Evolutionary conservation across 2,797 vertebrate species (phyloP), one percentile per base, ranked within the genome.

Genomic region (Pseudomugil tenellus): DNA sequence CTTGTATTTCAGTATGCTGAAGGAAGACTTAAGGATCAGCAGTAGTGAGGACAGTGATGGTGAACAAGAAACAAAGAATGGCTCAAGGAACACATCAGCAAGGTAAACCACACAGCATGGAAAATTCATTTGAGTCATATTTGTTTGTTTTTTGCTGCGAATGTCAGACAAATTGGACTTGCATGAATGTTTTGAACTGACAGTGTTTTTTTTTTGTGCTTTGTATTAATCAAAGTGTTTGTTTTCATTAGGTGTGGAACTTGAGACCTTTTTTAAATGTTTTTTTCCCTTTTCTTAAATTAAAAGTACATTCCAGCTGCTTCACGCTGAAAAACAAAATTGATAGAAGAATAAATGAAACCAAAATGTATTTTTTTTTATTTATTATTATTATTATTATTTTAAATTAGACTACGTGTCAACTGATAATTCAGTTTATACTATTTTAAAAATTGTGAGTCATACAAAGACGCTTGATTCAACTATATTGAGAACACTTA

Each of bases 11-110:
- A 98, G 96, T 74, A 95, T 93, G 93, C 93, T 99, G 90, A 96
- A 96, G 89, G 96, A 99, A 86, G 98, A 99, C 91, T 94, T 99
- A 87, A 98, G 96, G 81, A 93, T 99, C 28, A 99, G 97, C 95
- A 99, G 97, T 91, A 98, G 96, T 55, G 98, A 99, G 92, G 98
- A 99, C 89, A 99, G 97, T 67, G 98, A 99, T 87, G 96, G 92
- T 84, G 97, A 99, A 83, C 97, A 98, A 89, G 97, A 97, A 19
- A 94, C 96, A 87, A 99, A 99, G 92, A 96, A 95, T 8, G 87
- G 95, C 81, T 95, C 96, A 84, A 94, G 96, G 86, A 97, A 95
- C 90, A 94, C 95, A 75, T 96, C 97, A 79, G 95, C 95, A 89
- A 98, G 98, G 98, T 98, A 94, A 59, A 62, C 14, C 9, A 7